Evolutionary conservation across 1,140 invertebrate species (phyloP).

Genomic region (Calliopsis andreniformis): DNA sequence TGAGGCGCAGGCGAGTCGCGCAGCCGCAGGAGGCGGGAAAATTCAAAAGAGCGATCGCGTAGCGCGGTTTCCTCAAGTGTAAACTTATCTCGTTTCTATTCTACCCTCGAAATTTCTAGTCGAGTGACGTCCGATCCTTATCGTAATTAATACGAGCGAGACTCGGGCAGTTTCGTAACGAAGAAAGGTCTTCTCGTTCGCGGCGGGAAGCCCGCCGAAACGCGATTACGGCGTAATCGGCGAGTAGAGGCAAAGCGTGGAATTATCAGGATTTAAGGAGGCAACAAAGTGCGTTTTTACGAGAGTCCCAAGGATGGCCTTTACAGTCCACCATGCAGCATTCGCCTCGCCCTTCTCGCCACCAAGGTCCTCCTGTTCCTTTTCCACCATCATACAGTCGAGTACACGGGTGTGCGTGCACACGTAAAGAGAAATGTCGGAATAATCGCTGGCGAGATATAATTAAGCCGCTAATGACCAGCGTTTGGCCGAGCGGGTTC

Average conservation of each 20-base stretch:
- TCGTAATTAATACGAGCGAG: constrained; percentile 58
- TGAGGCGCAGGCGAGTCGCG: too few relatives aligned
- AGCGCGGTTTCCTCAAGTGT: too few relatives aligned
- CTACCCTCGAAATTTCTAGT: too few relatives aligned
- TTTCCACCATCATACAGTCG: background rate
- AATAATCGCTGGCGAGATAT: constrained; percentile 73
- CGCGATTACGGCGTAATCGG: constrained; percentile 68
- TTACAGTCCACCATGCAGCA: constrained; percentile 65
- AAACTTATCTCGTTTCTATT: too few relatives aligned
- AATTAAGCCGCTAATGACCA: constrained; percentile 77
- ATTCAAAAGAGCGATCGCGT: constrained; percentile 36
- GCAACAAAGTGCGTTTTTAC: constrained; percentile 71
- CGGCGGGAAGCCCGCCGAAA: constrained; percentile 60
- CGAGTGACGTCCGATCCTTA: too few relatives aligned
- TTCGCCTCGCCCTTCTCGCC: constrained; percentile 29
- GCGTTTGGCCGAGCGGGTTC: constrained; percentile 43
- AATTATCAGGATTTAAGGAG: constrained; percentile 71
- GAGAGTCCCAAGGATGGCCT: constrained; percentile 69
- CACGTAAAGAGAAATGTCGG: constrained; percentile 62
- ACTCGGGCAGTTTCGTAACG: constrained; percentile 56
- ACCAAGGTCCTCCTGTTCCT: background rate
- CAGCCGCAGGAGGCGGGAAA: too few relatives aligned
- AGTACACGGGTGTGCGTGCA: background rate
- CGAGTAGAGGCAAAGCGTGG: constrained; percentile 66
- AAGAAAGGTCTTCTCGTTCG: constrained; percentile 52